Evolutionary conservation across 2,113 vertebrate species (phyloP).

Genomic region (Lota lota): DNA sequence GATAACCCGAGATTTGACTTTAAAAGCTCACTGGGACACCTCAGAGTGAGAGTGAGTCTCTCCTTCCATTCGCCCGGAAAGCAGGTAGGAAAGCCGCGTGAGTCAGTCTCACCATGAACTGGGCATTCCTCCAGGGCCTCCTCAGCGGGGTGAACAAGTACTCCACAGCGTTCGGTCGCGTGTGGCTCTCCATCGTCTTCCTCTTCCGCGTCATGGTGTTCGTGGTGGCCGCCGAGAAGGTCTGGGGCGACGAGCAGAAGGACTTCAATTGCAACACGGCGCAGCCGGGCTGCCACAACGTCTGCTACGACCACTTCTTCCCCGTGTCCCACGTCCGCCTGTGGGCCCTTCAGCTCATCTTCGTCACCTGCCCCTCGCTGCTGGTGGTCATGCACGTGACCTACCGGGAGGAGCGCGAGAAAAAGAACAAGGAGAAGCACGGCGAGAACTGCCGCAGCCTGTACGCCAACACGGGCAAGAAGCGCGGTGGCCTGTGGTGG

Average conservation of each 20-base stretch:
- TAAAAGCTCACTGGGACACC: constrained; percentile 2
- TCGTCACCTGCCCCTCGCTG: constrained; percentile 92
- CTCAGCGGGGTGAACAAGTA: constrained; percentile 91
- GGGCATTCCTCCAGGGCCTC: constrained; percentile 84
- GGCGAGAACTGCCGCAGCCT: constrained; percentile 60
- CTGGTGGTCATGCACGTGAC: constrained; percentile 93
- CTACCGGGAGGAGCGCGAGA: constrained; percentile 83
- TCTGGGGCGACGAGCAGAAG: constrained; percentile 93
- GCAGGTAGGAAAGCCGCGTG: constrained; percentile 27
- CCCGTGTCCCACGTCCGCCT: constrained; percentile 91
- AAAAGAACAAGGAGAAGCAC: constrained; percentile 49
- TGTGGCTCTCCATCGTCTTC: constrained; percentile 94
- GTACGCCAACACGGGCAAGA: constrained; percentile 84
- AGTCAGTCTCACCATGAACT: constrained; percentile 82
- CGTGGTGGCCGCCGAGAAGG: constrained; percentile 86
- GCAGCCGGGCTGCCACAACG: constrained; percentile 92
- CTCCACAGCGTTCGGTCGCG: constrained; percentile 89
- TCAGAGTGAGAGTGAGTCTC: constrained; percentile 8
- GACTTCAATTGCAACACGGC: constrained; percentile 91
- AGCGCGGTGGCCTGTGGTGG: constrained; percentile 94
- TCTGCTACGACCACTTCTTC: constrained; percentile 92
- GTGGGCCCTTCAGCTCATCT: constrained; percentile 97
- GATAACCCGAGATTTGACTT: not conserved
- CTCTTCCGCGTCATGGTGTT: constrained; percentile 93
- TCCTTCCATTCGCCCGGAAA: constrained; percentile 42